phyloP scores from a whole-genome alignment of 2,797 vertebrate genomes.

The Enteromius treurensis region DNA sequence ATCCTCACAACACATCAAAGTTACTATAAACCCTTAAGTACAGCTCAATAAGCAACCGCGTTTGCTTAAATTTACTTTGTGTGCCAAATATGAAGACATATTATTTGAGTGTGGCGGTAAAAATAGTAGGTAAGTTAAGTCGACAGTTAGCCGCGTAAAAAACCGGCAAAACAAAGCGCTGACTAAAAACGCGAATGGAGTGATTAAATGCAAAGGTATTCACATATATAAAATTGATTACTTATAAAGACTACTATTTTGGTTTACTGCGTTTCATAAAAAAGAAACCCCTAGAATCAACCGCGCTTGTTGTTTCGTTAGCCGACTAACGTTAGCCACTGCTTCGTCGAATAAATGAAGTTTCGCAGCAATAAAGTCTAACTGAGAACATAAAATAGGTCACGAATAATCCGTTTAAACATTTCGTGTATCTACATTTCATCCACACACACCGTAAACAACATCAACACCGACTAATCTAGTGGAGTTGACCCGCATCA shows the following conservation, averaged over 20 bases:
- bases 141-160: conserved; percentile 51
- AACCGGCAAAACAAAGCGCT: conserved; percentile 68
- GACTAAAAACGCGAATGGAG: not conserved
- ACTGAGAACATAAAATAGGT: not conserved
- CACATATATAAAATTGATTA: not conserved
- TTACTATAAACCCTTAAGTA: not conserved
- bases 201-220: conserved; percentile 55
- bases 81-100: not conserved
- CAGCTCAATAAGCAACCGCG: too few relatives aligned
- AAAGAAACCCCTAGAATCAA: not conserved
- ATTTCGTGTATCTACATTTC: not conserved
- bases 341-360: conserved; percentile 17
- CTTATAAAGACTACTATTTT: not conserved
- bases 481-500: not conserved
- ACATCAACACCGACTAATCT: not conserved
- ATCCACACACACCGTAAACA: not conserved
- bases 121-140: not conserved
- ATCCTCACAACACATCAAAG: not conserved
- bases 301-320: not conserved
- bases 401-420: not conserved
- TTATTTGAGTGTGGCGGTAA: not conserved
- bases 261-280: not conserved
- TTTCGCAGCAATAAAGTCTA: not conserved
- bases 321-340: not conserved
- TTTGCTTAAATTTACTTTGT: not conserved